phyloP scores from a whole-genome alignment of 1,140 invertebrate species.

The Leptestheria dahalacensis region DNA sequence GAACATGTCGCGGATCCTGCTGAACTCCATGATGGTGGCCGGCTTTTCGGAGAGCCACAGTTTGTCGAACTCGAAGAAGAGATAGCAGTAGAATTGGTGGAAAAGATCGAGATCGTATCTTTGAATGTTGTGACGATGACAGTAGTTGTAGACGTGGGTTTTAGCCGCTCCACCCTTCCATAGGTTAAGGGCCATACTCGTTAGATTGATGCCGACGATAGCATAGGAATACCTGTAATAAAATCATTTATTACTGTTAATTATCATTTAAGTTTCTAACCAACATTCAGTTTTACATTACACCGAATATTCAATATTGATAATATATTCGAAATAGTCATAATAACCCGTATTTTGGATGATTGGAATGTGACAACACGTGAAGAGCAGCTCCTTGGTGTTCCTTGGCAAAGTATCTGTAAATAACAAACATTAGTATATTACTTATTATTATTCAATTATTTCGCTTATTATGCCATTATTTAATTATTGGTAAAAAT shows the following conservation, averaged over 20 bases:
- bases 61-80: constrained; percentile 85
- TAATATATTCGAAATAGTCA: constrained; percentile 30
- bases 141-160: constrained; percentile 80
- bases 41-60: constrained; percentile 85
- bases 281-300: neutral
- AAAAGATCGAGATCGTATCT: constrained; percentile 58
- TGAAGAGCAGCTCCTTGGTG: constrained; percentile 62
- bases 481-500: too few relatives aligned
- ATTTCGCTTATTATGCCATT: too few relatives aligned
- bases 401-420: constrained; percentile 57
- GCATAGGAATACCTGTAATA: constrained; percentile 47
- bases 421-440: constrained; percentile 16
- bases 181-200: constrained; percentile 69
- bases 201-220: constrained; percentile 79
- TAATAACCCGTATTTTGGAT: constrained; percentile 75
- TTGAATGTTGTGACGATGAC: constrained; percentile 34
- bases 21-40: constrained; percentile 88
- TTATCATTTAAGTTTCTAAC: too few relatives aligned
- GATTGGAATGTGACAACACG: constrained; percentile 71
- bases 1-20: constrained; percentile 66
- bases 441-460: neutral
- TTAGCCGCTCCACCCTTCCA: constrained; percentile 67
- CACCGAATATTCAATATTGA: constrained; percentile 31
- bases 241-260: neutral
- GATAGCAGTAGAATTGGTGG: constrained; percentile 84